phyloP scores from a whole-genome alignment of 2,113 vertebrate genomes.

The cattle (Bos taurus) region ARS-UCD2.0 NC_037348.1:59380001-59380500 shows the following conservation, averaged over 20 bases:
- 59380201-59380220: conserved; percentile 67
- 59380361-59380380: not conserved
- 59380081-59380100: not conserved
- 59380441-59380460: not conserved
- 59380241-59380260: conserved; percentile 81
- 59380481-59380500: not conserved
- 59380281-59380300: accelerated
- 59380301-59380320: accelerated
- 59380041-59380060: conserved; percentile 64
- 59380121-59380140: conserved; percentile 60
- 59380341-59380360: not conserved
- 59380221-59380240: conserved; percentile 83
- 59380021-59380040: conserved; percentile 77
- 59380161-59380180: conserved; percentile 78
- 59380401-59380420: not conserved
- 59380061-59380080: not conserved
- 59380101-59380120: conserved; percentile 66
- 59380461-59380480: not conserved
- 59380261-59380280: accelerated
- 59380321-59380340: not conserved
- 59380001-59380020: conserved; percentile 65
- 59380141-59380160: conserved; percentile 71
- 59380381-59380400: not conserved
- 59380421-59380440: not conserved
- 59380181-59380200: conserved; percentile 79